These are phyloP conservation scores for Melanophora roralis DNA, from an alignment of 2,888 invertebrate species.

Conservation along the genomic window DNA sequence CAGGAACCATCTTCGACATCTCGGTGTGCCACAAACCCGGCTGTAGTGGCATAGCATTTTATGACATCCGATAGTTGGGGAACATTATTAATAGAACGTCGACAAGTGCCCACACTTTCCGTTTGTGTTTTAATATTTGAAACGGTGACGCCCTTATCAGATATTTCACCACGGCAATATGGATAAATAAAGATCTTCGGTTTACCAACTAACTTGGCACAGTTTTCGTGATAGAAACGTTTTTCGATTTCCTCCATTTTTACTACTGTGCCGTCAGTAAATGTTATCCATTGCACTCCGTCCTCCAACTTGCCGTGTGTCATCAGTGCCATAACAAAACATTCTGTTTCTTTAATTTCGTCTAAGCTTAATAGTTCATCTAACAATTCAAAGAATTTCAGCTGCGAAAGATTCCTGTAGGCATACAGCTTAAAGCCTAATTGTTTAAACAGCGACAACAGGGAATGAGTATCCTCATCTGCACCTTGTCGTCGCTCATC, in stretches of 20 bases:
- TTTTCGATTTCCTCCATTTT: slow-evolving; percentile 79
- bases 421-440: slow-evolving; percentile 79
- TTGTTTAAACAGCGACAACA: slow-evolving; percentile 80
- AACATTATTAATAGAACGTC: slow-evolving; percentile 29
- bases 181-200: slow-evolving; percentile 87
- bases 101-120: slow-evolving; percentile 41
- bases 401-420: slow-evolving; percentile 69
- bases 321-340: slow-evolving; percentile 82
- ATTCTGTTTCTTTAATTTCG: slow-evolving; percentile 78
- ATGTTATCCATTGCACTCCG: slow-evolving; percentile 79
- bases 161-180: slow-evolving; percentile 79
- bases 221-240: slow-evolving; percentile 80
- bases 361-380: slow-evolving; percentile 76
- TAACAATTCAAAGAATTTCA: slow-evolving; percentile 77
- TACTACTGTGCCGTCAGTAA: slow-evolving; percentile 79
- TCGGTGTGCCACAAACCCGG: slow-evolving; percentile 79
- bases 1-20: slow-evolving; percentile 81
- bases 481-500: slow-evolving; percentile 79
- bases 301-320: slow-evolving; percentile 81
- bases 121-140: slow-evolving; percentile 51
- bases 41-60: slow-evolving; percentile 82
- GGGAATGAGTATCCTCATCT: slow-evolving; percentile 80
- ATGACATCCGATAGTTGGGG: slow-evolving; percentile 79
- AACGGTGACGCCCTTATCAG: slow-evolving; percentile 71
- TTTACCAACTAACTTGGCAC: slow-evolving; percentile 79